These are phyloP conservation scores for Manduca sexta DNA, from an alignment of 1,140 invertebrate genomes.

Conservation along the genomic window DNA sequence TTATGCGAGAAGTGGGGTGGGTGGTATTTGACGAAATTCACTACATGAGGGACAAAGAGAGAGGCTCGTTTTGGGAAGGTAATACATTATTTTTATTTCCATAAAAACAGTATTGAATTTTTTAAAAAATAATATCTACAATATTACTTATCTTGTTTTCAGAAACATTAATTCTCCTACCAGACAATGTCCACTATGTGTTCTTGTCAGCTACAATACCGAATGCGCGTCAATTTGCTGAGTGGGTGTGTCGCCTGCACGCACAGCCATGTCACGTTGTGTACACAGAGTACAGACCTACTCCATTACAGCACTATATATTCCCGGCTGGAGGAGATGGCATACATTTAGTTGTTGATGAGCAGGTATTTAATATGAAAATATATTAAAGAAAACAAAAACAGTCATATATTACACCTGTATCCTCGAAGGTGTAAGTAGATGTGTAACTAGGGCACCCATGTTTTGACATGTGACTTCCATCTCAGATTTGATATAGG, in stretches of 20 bases:
- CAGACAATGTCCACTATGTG: slow-evolving; percentile 98
- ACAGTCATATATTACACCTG: too few species aligned
- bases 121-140: too few species aligned
- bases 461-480: too few species aligned
- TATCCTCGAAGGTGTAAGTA: too few species aligned
- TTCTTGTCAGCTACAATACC: slow-evolving; percentile 99
- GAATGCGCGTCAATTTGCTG: slow-evolving; percentile 97
- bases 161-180: slow-evolving; percentile 97
- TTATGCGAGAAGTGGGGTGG: slow-evolving; percentile 99
- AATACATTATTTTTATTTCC: too few species aligned
- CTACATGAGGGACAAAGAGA: slow-evolving; percentile 99
- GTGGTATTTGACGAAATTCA: slow-evolving; percentile 99
- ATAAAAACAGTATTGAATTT: too few species aligned
- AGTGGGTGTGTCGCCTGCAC: slow-evolving; percentile 98
- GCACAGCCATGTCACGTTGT: slow-evolving; percentile 99
- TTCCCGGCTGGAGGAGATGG: slow-evolving; percentile 95
- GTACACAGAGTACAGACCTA: slow-evolving; percentile 98
- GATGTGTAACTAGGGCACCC: too few species aligned
- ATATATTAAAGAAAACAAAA: not conserved
- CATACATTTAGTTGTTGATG: slow-evolving; percentile 97
- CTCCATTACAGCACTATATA: slow-evolving; percentile 98
- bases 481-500: too few species aligned
- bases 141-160: slow-evolving; percentile 7
- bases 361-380: slow-evolving; percentile 76
- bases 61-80: slow-evolving; percentile 97